Evolutionary conservation across 2,888 invertebrate genomes (phyloP).

Genomic region (Apotomis betuletana): DNA sequence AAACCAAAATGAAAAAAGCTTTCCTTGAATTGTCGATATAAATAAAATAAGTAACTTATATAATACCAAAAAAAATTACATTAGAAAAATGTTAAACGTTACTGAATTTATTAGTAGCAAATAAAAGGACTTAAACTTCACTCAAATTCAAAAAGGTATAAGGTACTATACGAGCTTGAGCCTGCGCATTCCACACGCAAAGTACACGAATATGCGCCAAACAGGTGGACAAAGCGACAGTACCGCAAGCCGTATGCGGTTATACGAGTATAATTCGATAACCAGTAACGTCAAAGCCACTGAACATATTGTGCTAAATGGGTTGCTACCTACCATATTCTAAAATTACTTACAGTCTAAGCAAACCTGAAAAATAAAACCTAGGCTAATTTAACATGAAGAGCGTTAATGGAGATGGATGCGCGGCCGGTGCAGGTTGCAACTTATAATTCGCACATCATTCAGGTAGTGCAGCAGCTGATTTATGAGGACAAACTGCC

Average conservation of each 20-base stretch:
- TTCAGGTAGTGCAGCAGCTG: conserved; percentile 53
- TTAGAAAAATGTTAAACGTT: no score
- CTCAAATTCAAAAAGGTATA: conserved; percentile 1
- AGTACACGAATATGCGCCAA: conserved; percentile 44
- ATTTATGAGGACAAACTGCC: conserved; percentile 67
- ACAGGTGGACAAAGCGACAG: conserved; percentile 50
- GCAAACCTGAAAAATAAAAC: conserved; percentile 12
- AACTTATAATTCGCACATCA: conserved; percentile 48
- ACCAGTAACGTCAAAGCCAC: conserved; percentile 45
- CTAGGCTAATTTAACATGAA: conserved; percentile 4
- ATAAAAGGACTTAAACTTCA: not conserved
- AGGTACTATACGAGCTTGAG: not conserved
- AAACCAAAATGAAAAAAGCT: no score
- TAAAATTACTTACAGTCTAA: not conserved
- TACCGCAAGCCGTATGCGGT: conserved; percentile 49
- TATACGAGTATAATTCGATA: conserved; percentile 14
- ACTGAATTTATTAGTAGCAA: no score
- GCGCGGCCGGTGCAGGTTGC: conserved; percentile 39
- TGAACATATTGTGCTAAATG: conserved; percentile 36
- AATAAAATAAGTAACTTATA: no score
- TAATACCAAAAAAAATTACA: no score
- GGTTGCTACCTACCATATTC: not conserved
- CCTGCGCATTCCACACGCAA: conserved; percentile 35
- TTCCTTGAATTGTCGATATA: no score
- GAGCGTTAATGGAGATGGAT: conserved; percentile 37